Evolutionary conservation across 2,888 invertebrate genomes (phyloP), one percentile per base, ranked within the genome.

Genomic region (Yponomeuta malinellus): DNA sequence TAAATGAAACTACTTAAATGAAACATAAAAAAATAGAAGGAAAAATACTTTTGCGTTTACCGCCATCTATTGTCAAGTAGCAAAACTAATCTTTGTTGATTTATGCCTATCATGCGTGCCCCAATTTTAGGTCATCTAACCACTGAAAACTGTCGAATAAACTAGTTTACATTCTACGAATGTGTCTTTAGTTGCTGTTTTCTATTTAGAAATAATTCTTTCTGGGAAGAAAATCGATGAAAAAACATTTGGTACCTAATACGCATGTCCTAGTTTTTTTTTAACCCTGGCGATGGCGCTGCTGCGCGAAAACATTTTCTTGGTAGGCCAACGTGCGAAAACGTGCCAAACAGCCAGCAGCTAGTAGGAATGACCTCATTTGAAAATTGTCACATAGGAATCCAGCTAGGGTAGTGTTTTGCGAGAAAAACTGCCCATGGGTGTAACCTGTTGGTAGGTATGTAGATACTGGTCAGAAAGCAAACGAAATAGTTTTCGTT

Each of bases 21-120:
- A 8, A 37, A 37, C 33, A 37, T 4, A 43, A 8, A 43, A 43
- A 43, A 8, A 8, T 43, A 43, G 8, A 6, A 43, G 8, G 43
- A 23, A 33, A 43, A 43, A 43, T 43, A 43, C 43, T 43, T 43
- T 43, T 43, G 5, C 43, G 43, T 8, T 8, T 71, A 81, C 73
- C 84, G 90, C 91, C 91, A 90, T 86, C 91, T 91, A 76, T 76
- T 75, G 83, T 73, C 82, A 81, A 81, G 83, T 90, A 88, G 91
- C 86, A 65, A 76, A 73, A 88, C 78, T 77, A 75, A 71, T 70
- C 73, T 72, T 73, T 74, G 74, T 76, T 74, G 71, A 74, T 80
- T n/a, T 70, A 9, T 70, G 15, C n/a, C 37, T 75, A 81, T 80
- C 81, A 75, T 74, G 74, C 77, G 76, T 84, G 86, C 74, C 84